phyloP scores from a whole-genome alignment of 2,113 vertebrate genomes.

The Vidua macroura region DNA sequence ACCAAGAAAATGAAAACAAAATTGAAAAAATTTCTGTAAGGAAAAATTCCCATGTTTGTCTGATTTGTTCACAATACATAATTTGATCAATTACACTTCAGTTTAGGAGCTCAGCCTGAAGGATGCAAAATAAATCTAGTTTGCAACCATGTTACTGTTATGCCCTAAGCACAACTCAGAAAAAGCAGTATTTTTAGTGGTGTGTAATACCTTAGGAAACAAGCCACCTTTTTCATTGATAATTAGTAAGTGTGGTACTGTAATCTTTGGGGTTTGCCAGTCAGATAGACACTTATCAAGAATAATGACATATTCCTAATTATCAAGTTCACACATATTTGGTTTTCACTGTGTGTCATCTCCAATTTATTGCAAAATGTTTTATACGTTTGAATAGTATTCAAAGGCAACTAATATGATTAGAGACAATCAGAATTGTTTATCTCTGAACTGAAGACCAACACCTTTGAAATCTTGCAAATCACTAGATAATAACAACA shows the following conservation, averaged over 20 bases:
- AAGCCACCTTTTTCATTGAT: not conserved
- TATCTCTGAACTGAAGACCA: not conserved
- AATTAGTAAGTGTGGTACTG: not conserved
- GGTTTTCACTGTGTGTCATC: not conserved
- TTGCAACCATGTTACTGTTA: not conserved
- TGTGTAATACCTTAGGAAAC: not conserved
- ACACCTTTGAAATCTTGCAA: not conserved
- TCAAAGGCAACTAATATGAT: not conserved
- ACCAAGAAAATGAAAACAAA: not conserved
- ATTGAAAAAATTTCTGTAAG: not conserved
- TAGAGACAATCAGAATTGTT: not conserved
- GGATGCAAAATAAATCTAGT: not conserved
- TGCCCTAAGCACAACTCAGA: not conserved
- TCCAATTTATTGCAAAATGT: not conserved
- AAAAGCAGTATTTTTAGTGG: not conserved
- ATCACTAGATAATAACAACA: not conserved
- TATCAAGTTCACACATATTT: not conserved
- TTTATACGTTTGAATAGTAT: not conserved
- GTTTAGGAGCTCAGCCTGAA: not conserved
- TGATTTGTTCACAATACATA: not conserved
- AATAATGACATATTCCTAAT: not conserved
- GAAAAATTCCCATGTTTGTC: not conserved
- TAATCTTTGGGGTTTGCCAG: not conserved
- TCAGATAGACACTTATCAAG: not conserved
- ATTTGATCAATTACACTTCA: not conserved